Evolutionary conservation across 2,888 invertebrate species (phyloP).

Genomic region (Portevinia maculata): DNA sequence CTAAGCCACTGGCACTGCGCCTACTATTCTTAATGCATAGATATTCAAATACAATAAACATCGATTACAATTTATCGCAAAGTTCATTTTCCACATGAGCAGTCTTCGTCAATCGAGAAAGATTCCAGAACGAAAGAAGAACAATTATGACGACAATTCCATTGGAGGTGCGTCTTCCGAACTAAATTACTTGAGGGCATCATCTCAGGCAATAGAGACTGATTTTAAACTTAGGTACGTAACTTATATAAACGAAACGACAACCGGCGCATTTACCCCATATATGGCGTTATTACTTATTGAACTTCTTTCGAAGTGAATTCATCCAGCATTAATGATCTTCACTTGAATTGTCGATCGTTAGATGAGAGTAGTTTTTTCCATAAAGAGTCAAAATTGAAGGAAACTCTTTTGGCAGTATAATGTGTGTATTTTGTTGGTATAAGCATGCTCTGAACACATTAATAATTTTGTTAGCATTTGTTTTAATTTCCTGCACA

Average conservation of each 20-base stretch:
- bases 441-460: slow-evolving; percentile 44
- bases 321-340: slow-evolving; percentile 43
- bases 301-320: slow-evolving; percentile 45
- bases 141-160: slow-evolving; percentile 46
- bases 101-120: slow-evolving; percentile 19
- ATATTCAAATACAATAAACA: neutral
- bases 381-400: slow-evolving; percentile 48
- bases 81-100: slow-evolving; percentile 62
- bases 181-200: slow-evolving; percentile 27
- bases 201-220: slow-evolving; percentile 61
- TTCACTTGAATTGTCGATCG: slow-evolving; percentile 40
- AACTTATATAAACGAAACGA: slow-evolving; percentile 1
- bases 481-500: slow-evolving; percentile 67
- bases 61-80: slow-evolving; percentile 42
- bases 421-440: slow-evolving; percentile 13
- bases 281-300: slow-evolving; percentile 61
- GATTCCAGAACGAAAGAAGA: slow-evolving; percentile 22
- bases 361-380: slow-evolving; percentile 12
- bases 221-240: slow-evolving; percentile 52
- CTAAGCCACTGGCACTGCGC: no score
- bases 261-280: slow-evolving; percentile 13
- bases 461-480: slow-evolving; percentile 48
- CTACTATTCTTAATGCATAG: neutral
- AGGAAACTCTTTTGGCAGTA: slow-evolving; percentile 16
- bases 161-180: slow-evolving; percentile 55